phyloP scores from a whole-genome alignment of 2,113 vertebrate species.

The Centrocercus urophasianus region DNA sequence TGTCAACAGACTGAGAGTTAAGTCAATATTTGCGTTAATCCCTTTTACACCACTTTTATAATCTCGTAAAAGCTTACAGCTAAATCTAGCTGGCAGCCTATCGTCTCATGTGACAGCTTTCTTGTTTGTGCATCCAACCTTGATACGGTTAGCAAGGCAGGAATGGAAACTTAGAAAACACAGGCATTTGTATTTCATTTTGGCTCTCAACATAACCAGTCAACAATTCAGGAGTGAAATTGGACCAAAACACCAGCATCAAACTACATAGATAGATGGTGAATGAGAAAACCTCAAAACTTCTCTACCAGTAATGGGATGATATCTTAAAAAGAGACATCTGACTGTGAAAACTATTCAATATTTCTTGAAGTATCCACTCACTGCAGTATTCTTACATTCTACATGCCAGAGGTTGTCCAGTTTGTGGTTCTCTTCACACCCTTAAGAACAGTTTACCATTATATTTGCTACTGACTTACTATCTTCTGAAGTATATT shows the following conservation, averaged over 20 bases:
- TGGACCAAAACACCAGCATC: not conserved
- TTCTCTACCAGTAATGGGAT: not conserved
- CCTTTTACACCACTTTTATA: not conserved
- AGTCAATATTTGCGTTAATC: not conserved
- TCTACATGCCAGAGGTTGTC: not conserved
- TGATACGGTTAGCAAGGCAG: not conserved
- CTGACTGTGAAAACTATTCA: not conserved
- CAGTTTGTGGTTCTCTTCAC: not conserved
- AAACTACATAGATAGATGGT: not conserved
- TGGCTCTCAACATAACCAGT: not conserved
- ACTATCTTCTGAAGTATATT: not conserved
- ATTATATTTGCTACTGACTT: not conserved
- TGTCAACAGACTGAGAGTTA: not conserved
- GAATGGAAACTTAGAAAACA: not conserved
- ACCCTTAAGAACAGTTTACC: not conserved
- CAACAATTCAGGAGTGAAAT: not conserved
- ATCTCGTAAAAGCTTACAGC: not conserved
- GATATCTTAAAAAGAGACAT: not conserved
- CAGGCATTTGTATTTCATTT: not conserved
- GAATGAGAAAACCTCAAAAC: too few species aligned
- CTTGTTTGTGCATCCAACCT: not conserved
- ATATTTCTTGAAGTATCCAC: not conserved
- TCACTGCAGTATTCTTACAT: not conserved
- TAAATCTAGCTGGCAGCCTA: not conserved
- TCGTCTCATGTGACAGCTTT: rapidly evolving